These are phyloP conservation scores for Euthynnus affinis DNA, from an alignment of 2,797 vertebrate species.

Conservation along the genomic window DNA sequence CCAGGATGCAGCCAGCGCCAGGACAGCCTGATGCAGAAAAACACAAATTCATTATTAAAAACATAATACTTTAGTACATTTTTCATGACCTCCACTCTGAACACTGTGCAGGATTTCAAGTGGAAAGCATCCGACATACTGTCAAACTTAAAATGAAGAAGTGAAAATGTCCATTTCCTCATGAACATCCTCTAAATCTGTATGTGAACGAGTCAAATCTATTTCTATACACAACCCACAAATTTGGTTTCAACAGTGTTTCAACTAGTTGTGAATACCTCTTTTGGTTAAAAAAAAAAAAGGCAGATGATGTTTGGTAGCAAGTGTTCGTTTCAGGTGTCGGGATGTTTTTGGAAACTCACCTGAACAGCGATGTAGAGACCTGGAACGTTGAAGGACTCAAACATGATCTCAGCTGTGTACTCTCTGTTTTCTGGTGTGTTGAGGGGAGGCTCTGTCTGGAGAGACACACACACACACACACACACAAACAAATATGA, in stretches of 20 bases:
- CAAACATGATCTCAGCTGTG: conserved; percentile 97
- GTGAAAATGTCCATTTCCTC: conserved; percentile 22
- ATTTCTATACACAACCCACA: not conserved
- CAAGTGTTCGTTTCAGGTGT: not conserved
- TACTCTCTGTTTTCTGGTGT: conserved; percentile 96
- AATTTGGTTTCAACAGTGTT: not conserved
- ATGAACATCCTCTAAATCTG: not conserved
- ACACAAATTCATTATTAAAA: not conserved
- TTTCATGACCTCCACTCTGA: not conserved
- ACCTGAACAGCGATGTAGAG: conserved; percentile 98
- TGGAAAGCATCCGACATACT: not conserved
- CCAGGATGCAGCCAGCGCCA: conserved; percentile 98
- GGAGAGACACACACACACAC: conserved; percentile 27
- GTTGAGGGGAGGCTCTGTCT: conserved; percentile 96
- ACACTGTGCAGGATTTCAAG: not conserved
- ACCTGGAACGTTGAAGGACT: conserved; percentile 95
- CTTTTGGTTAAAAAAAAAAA: no score
- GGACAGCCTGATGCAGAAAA: conserved; percentile 83
- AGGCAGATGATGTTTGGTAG: no score
- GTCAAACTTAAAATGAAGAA: conserved; percentile 37
- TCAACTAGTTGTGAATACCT: not conserved
- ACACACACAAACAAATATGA: no score
- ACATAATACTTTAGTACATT: no score
- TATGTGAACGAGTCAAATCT: not conserved
- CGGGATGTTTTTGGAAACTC: conserved; percentile 16